Base-by-base conservation (phyloP, 2,888 invertebrate species). In the Lutraria lutraria region DNA sequence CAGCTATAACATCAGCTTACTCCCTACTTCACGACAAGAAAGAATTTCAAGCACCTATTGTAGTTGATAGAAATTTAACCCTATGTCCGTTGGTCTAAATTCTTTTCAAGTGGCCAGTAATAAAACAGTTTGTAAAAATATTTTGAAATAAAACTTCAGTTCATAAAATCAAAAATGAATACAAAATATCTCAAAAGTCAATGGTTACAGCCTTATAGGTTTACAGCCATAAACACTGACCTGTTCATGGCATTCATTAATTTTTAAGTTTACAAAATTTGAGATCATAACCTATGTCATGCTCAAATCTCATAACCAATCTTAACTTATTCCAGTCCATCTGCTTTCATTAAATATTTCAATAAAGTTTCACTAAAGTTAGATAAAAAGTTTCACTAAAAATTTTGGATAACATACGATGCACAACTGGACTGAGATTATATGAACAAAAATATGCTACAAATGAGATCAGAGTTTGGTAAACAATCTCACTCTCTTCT, bases 21-120 rank as follows among this genome's bases (percentile, higher is more conserved):
- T 31, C 63, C 76, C 76, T 76, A 76, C 76, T 76, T 76, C 76
- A 76, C 15, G 19, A 31, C 76, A 6, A 34, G 34, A 12, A 76
- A 34, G 76, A 76, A 76, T 76, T 34, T 76, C 76, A 76, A 76
- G 76, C 19, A 76, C 76, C 16, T 76, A 76, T 76, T 76, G 76
- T 76, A 12, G 19, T 25, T 15, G 34, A 76, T 76, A 31, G 76
- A 76, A 76, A 34, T 6, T 76, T 76, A 31, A 76, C 76, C 76
- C 34, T 13, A 16, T 76, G 76, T 15, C 76, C 76, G 34, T 16
- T 34, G 19, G 31, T 19, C 16, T 76, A 76, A 76, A 76, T 76
- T n/a, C 31, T 34, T 34, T 76, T 76, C 34, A 76, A 76, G 76
- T 76, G 76, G 76, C 29, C 34, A 13, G 76, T 76, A 31, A 76